Conservation (phyloP, 1,140 invertebrate species). For the Drosophila sp. region DNA sequence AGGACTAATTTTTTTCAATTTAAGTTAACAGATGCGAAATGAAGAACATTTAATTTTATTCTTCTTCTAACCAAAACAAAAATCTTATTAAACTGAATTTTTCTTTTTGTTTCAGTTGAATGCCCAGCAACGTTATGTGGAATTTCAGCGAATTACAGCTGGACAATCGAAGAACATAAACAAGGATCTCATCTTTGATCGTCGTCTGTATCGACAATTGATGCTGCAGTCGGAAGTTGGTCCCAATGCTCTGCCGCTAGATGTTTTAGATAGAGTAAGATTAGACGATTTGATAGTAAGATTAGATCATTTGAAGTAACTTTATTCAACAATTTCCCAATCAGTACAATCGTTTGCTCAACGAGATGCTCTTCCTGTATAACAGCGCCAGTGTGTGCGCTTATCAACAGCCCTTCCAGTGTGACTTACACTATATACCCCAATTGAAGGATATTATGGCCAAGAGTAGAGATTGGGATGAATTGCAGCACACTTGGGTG, state of each 20-base stretch:
- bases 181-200: constrained; percentile 87
- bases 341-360: constrained; percentile 93
- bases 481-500: constrained; percentile 92
- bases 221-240: constrained; percentile 91
- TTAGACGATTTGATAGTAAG: neutral
- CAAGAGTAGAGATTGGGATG: constrained; percentile 91
- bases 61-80: no score
- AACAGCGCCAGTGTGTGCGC: constrained; percentile 93
- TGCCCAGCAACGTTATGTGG: constrained; percentile 89
- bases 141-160: constrained; percentile 91
- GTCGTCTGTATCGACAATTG: constrained; percentile 88
- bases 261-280: constrained; percentile 92
- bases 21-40: no score
- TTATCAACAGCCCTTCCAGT: constrained; percentile 91
- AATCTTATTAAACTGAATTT: neutral
- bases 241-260: constrained; percentile 91
- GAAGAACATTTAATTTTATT: no score
- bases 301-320: neutral
- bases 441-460: constrained; percentile 88
- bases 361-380: constrained; percentile 94
- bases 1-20: no score
- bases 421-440: constrained; percentile 91
- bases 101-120: constrained; percentile 53
- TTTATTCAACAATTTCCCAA: constrained; percentile 49
- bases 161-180: constrained; percentile 88